Evolutionary conservation across 2,888 invertebrate genomes (phyloP).

Genomic region (Andrena hattorfiana): DNA sequence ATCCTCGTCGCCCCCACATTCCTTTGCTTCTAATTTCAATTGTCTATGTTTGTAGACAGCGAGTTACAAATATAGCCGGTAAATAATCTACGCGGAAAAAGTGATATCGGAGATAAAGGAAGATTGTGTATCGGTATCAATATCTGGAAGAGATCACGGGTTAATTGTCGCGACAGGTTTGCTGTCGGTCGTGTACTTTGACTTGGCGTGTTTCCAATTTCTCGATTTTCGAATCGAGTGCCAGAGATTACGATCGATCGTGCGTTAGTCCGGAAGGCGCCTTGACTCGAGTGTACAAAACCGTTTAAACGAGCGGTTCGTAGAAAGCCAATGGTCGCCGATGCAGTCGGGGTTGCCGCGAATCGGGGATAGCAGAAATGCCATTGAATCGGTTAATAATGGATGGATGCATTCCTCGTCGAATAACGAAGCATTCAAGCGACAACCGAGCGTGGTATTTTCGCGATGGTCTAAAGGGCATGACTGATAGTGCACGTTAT

Average conservation of each 20-base stretch:
- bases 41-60: neutral
- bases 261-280: neutral
- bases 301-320: constrained; percentile 29
- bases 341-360: constrained; percentile 2
- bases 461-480: neutral
- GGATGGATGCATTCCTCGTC: constrained; percentile 32
- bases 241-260: constrained; percentile 1
- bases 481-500: neutral
- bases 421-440: constrained; percentile 27
- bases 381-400: constrained; percentile 49
- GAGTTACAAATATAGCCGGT: neutral
- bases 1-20: neutral
- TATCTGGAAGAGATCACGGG: neutral
- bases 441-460: constrained; percentile 7
- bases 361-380: constrained; percentile 38
- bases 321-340: constrained; percentile 1
- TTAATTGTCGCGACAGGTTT: neutral
- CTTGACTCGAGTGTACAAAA: neutral
- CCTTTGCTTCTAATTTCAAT: neutral
- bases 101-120: neutral
- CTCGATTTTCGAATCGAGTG: neutral
- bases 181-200: neutral
- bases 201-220: neutral
- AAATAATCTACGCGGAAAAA: neutral
- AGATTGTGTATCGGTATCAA: neutral